A percentile compares a stretch with the other conserved stretches of the same genome.
Evolutionary conservation across 2,888 invertebrate genomes (phyloP).

Genomic region (Agrotis ipsilon): DNA sequence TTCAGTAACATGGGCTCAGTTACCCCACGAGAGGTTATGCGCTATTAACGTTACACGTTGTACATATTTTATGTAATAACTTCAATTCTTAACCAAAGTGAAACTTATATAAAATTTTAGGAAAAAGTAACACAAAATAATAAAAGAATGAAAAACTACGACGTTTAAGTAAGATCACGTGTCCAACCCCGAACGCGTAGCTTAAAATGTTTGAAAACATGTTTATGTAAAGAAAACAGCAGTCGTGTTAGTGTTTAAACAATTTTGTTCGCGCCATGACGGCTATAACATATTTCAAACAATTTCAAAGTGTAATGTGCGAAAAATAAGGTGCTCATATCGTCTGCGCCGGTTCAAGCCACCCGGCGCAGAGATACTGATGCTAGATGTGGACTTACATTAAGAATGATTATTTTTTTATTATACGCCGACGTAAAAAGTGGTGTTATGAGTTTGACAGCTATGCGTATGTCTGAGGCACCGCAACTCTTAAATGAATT

Average conservation of each 20-base stretch:
- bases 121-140: too few relatives aligned
- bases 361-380: conserved; percentile 58
- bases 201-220: conserved; percentile 58
- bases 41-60: too few relatives aligned
- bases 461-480: too few relatives aligned
- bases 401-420: not conserved
- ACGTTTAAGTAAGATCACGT: not conserved
- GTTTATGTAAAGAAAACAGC: conserved; percentile 58
- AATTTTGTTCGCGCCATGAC: conserved; percentile 76
- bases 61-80: too few relatives aligned
- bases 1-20: too few relatives aligned
- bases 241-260: conserved; percentile 72
- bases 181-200: conserved; percentile 20
- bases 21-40: too few relatives aligned
- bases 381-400: conserved; percentile 64
- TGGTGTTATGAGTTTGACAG: too few relatives aligned
- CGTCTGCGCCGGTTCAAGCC: conserved; percentile 68
- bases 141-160: too few relatives aligned
- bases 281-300: conserved; percentile 86
- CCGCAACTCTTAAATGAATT: too few relatives aligned
- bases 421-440: too few relatives aligned
- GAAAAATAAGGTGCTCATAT: conserved; percentile 88
- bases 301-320: conserved; percentile 89
- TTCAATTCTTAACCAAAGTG: too few relatives aligned
- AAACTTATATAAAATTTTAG: too few relatives aligned